phyloP scores from a whole-genome alignment of 2,797 vertebrate genomes.

The Masticophis lateralis region DNA sequence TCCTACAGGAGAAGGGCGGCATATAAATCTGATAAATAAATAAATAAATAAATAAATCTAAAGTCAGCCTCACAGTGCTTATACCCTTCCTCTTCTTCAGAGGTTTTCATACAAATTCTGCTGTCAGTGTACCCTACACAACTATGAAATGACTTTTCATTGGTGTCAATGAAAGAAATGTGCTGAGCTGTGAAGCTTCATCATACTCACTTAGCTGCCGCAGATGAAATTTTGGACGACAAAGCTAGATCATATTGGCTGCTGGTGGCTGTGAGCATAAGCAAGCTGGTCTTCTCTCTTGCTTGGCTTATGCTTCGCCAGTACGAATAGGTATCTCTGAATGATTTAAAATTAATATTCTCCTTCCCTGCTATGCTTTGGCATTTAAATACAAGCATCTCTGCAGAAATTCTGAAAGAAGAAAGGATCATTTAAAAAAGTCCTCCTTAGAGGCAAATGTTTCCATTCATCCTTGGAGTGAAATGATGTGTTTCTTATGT shows the following conservation, averaged over 20 bases:
- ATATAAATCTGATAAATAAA: too few species aligned
- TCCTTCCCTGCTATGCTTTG: neutral
- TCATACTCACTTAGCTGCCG: slow-evolving; percentile 1
- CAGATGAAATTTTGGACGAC: neutral
- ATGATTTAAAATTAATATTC: slow-evolving; percentile 10
- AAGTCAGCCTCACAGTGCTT: neutral
- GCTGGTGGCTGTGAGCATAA: neutral
- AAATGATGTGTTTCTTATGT: slow-evolving; percentile 1
- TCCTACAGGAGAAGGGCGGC: too few species aligned
- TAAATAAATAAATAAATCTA: too few species aligned
- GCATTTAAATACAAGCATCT: slow-evolving; percentile 15
- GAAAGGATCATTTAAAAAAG: slow-evolving; percentile 1
- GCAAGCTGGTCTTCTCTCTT: neutral
- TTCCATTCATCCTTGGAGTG: neutral
- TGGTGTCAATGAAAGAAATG: slow-evolving; percentile 18
- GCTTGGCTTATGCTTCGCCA: neutral
- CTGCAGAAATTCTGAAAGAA: neutral
- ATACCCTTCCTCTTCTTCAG: too few species aligned
- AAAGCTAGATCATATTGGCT: neutral
- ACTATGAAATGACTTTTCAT: slow-evolving; percentile 27
- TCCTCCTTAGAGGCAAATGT: neutral
- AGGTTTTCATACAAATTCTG: slow-evolving; percentile 31
- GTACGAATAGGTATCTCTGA: neutral
- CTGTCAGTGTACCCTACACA: slow-evolving; percentile 15
- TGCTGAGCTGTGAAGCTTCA: slow-evolving; percentile 37